A percentile compares a stretch with the other conserved stretches of the same genome.
Conservation (phyloP, 2,113 vertebrate species). For the Vulpes ferrilata region DNA sequence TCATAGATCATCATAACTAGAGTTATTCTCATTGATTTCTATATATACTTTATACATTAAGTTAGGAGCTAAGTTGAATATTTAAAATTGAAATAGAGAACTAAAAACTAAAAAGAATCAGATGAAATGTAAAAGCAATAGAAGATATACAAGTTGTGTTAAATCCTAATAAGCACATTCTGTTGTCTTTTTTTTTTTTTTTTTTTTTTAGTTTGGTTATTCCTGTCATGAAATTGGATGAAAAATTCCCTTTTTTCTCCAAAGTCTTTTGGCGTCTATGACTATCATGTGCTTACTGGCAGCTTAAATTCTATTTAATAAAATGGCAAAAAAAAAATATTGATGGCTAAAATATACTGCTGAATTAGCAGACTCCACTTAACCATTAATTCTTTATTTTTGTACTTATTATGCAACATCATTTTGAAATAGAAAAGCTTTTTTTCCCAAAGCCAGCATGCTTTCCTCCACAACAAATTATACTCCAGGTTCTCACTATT, state of each 20-base stretch:
- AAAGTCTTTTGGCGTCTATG: background rate
- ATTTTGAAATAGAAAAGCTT: background rate
- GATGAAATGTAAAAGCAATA: background rate
- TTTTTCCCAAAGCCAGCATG: conserved; percentile 3
- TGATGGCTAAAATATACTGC: background rate
- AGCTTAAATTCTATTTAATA: conserved; percentile 37
- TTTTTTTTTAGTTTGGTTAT: conserved; percentile 2
- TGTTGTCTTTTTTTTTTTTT: background rate
- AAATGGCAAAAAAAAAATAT: conserved; percentile 24
- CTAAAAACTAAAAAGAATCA: background rate
- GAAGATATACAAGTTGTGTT: background rate
- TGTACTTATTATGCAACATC: conserved; percentile 34
- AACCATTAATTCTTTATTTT: conserved; percentile 25
- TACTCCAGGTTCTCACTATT: conserved; percentile 10
- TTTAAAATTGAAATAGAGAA: background rate
- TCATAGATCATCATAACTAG: background rate
- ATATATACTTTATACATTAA: background rate
- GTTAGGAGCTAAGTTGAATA: background rate
- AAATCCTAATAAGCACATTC: background rate
- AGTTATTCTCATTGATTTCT: conserved; percentile 4
- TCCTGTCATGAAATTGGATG: background rate
- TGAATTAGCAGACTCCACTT: conserved; percentile 53
- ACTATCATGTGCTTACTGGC: background rate
- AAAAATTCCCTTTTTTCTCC: background rate
- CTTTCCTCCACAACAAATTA: conserved; percentile 27